phyloP scores from a whole-genome alignment of 1,140 invertebrate genomes.

The Gryon sp. region DNA sequence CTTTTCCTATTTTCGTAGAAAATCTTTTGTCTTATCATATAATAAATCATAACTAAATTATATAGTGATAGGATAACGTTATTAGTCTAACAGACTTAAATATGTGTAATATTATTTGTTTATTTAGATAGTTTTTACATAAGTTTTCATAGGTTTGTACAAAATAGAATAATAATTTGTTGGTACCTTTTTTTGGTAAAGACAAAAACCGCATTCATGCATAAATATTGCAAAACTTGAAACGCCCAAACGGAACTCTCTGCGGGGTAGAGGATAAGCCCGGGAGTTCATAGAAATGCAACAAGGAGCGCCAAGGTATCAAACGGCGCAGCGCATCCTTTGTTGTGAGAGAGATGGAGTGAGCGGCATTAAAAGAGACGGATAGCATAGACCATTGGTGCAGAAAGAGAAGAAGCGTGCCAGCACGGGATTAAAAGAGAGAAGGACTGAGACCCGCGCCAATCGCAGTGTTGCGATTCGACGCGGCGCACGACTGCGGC shows the following conservation, averaged over 20 bases:
- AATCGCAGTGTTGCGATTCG: conserved; percentile 69
- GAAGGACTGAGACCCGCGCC: conserved; percentile 53
- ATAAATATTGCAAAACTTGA: conserved; percentile 17
- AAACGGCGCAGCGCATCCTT: conserved; percentile 37
- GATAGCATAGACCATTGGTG: conserved; percentile 7
- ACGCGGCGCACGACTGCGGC: conserved; percentile 71
- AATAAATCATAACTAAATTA: too few relatives aligned
- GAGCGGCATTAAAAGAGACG: conserved; percentile 25
- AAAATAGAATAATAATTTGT: too few relatives aligned
- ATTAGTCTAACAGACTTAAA: too few relatives aligned
- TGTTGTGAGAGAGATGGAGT: conserved; percentile 31
- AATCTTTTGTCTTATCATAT: too few relatives aligned
- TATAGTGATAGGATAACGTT: too few relatives aligned
- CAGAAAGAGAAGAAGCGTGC: conserved; percentile 43
- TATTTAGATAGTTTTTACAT: too few relatives aligned
- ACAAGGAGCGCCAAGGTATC: conserved; percentile 50
- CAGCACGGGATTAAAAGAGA: conserved; percentile 14
- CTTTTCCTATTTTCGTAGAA: too few relatives aligned
- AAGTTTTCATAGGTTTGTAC: too few relatives aligned
- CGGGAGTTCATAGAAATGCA: conserved; percentile 71
- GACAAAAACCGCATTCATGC: too few relatives aligned
- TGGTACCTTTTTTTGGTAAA: too few relatives aligned
- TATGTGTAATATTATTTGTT: too few relatives aligned
- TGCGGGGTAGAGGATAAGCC: conserved; percentile 57
- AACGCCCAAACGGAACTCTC: conserved; percentile 24